Conservation (phyloP, 2,888 invertebrate species). For the Tenthredo notha region DNA sequence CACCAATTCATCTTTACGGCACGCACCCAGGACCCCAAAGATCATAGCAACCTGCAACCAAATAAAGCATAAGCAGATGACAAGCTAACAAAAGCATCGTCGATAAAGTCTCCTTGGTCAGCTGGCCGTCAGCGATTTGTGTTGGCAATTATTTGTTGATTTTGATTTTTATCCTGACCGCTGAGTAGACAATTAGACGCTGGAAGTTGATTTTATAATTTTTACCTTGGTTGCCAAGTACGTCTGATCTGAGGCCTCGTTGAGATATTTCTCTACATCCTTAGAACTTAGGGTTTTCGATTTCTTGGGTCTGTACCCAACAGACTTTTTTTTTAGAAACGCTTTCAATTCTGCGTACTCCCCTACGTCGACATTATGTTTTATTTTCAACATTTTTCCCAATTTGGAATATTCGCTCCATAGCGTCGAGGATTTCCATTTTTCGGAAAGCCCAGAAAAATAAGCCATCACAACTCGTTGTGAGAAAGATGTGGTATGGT, state of each 20-base stretch:
- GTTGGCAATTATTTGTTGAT: too few relatives aligned
- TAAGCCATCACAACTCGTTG: background rate
- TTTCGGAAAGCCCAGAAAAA: background rate
- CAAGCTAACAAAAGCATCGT: background rate
- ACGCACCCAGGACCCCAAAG: background rate
- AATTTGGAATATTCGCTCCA: constrained; percentile 9
- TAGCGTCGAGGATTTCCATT: background rate
- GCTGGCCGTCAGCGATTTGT: too few relatives aligned
- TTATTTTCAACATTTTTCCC: background rate
- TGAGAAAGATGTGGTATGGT: too few relatives aligned
- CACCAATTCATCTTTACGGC: background rate
- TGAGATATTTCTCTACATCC: background rate
- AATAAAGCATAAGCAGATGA: background rate
- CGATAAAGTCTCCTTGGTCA: too few relatives aligned
- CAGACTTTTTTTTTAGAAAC: background rate
- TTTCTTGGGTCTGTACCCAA: background rate
- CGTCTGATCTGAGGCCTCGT: background rate
- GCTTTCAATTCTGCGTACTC: background rate
- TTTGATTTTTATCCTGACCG: too few relatives aligned
- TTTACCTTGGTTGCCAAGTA: background rate
- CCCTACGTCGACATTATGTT: background rate
- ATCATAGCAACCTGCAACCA: too few relatives aligned
- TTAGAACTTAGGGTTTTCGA: background rate
- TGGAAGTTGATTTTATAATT: background rate
- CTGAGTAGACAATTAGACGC: too few relatives aligned